A percentile compares a stretch with the other conserved stretches of the same genome.
Conservation (phyloP, 2,797 vertebrate genomes). For the Trachurus trachurus region DNA sequence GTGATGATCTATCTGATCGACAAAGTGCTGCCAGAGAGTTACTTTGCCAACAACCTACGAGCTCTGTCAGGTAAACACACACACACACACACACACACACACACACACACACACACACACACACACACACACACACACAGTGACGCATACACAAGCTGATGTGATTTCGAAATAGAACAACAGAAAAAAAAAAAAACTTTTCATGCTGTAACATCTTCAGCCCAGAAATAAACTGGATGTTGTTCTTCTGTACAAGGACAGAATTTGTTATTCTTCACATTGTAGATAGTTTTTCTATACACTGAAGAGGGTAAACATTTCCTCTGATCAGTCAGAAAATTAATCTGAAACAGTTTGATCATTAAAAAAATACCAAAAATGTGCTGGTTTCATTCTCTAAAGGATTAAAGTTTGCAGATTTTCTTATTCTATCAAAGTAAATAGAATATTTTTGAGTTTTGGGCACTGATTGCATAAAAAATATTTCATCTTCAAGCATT, state of each 20-base stretch:
- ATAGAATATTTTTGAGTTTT: too few relatives aligned
- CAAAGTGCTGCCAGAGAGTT: conserved; percentile 98
- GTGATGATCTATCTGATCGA: conserved; percentile 99
- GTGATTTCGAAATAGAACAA: background rate
- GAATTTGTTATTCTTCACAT: too few relatives aligned
- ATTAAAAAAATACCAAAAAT: background rate
- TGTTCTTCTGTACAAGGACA: too few relatives aligned
- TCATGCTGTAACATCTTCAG: too few relatives aligned
- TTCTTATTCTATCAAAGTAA: background rate
- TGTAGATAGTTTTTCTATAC: too few relatives aligned
- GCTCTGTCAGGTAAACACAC: conserved; percentile 88
- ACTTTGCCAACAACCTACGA: conserved; percentile 98
- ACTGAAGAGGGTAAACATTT: too few relatives aligned
- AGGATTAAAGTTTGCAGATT: too few relatives aligned
- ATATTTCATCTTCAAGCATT: too few relatives aligned
- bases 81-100: background rate
- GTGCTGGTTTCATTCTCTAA: background rate
- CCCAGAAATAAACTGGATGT: too few relatives aligned
- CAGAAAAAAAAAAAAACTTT: background rate
- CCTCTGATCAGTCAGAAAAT: too few relatives aligned
- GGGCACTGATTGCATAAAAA: too few relatives aligned
- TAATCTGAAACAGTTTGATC: background rate
- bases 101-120: background rate
- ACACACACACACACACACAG: background rate
- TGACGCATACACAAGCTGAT: background rate